A percentile compares a stretch with the other conserved stretches of the same genome.
Conservation (phyloP, 2,888 invertebrate genomes). For the Deroplatys truncata region DNA sequence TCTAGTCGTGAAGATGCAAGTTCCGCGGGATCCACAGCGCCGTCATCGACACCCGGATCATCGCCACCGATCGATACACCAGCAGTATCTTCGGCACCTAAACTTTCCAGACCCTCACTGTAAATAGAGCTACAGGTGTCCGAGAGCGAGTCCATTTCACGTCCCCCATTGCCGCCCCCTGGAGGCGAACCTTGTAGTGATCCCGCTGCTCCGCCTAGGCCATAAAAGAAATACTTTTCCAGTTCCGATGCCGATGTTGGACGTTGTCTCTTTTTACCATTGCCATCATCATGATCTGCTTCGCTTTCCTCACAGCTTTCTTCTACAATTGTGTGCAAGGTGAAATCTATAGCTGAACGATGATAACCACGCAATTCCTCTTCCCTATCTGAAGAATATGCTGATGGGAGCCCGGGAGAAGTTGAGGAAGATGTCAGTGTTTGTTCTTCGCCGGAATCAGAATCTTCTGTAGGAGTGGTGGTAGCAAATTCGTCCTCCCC, state of each 20-base stretch:
- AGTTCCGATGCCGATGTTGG: slow-evolving; percentile 76
- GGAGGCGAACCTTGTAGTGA: slow-evolving; percentile 29
- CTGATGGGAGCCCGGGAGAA: slow-evolving; percentile 44
- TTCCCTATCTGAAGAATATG: slow-evolving; percentile 63
- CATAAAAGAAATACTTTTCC: slow-evolving; percentile 88
- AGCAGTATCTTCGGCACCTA: slow-evolving; percentile 42
- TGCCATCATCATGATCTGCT: slow-evolving; percentile 50
- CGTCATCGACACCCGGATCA: slow-evolving; percentile 42
- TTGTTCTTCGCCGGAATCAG: slow-evolving; percentile 48
- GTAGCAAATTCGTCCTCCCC: slow-evolving; percentile 55
- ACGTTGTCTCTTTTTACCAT: slow-evolving; percentile 50
- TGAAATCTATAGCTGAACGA: slow-evolving; percentile 79
- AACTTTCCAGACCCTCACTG: slow-evolving; percentile 72
- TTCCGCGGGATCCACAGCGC: slow-evolving; percentile 58
- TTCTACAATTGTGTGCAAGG: slow-evolving; percentile 88
- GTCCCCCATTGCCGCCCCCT: slow-evolving; percentile 47
- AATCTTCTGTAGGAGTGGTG: slow-evolving; percentile 57
- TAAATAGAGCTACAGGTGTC: slow-evolving; percentile 78
- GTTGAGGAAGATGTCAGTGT: slow-evolving; percentile 37
- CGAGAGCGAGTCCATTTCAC: slow-evolving; percentile 50
- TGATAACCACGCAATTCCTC: slow-evolving; percentile 81
- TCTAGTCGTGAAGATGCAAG: slow-evolving; percentile 80
- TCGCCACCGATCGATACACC: slow-evolving; percentile 28
- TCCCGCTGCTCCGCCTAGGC: slow-evolving; percentile 67
- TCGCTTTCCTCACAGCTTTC: slow-evolving; percentile 94